Conservation (phyloP, 2,113 vertebrate species). For the Conger conger region DNA sequence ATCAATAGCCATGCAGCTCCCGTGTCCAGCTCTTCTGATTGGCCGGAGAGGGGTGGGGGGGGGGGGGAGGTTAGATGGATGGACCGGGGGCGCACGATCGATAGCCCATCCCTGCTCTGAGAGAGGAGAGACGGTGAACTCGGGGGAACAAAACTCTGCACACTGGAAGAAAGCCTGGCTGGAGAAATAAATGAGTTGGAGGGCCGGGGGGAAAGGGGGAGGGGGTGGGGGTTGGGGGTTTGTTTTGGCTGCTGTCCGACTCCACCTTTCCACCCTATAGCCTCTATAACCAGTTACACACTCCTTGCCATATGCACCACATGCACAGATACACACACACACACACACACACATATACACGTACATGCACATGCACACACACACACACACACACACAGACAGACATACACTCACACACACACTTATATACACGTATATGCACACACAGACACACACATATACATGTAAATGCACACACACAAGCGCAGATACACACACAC, state of each 20-base stretch:
- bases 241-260: not conserved
- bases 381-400: too few relatives aligned
- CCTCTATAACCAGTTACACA: not conserved
- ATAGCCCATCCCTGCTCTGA: constrained; percentile 35
- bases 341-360: not conserved
- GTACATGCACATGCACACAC: too few relatives aligned
- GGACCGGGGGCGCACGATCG: constrained; percentile 19
- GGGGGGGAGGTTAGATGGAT: constrained; percentile 33
- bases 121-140: constrained; percentile 16
- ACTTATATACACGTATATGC: too few relatives aligned
- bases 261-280: not conserved
- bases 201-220: too few relatives aligned
- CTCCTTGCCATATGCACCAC: not conserved
- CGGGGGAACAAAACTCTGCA: constrained; percentile 7
- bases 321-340: not conserved
- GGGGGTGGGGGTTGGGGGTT: not conserved
- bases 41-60: constrained; percentile 18
- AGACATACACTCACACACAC: too few relatives aligned
- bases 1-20: constrained; percentile 23
- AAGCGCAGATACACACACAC: too few relatives aligned
- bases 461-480: too few relatives aligned
- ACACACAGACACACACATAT: too few relatives aligned
- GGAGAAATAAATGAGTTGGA: constrained; percentile 21
- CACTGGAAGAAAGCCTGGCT: constrained; percentile 35
- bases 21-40: constrained; percentile 21